Evolutionary conservation across 2,797 vertebrate species (phyloP), one percentile per base, ranked within the genome.

Genomic region (Mallotus villosus): DNA sequence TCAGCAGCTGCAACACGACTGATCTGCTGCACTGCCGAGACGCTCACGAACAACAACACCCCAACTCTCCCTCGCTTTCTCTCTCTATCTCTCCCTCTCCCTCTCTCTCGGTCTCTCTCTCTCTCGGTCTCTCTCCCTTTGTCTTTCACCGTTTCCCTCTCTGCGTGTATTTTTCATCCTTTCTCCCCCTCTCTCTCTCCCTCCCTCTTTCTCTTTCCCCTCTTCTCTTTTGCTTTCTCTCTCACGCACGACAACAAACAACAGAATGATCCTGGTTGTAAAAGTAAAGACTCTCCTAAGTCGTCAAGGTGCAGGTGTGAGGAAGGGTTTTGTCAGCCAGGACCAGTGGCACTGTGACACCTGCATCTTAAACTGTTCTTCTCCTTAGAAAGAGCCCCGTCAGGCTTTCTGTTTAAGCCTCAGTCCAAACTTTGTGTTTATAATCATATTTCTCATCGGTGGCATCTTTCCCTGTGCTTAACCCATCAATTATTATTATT

Each of bases 401-500:
- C 57, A 2, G 29, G 4, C 3, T 64, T 68, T 68, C n/a, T 32
- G 29, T 68, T 32, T 12, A 68, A 68, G 27, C 66, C 7, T 68
- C 57, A 67, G 65, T 75, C 69, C 14, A n/a, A 24, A 24, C 34
- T 66, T 21, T 63, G 27, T 24, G 68, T 12, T 65, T 53, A n/a
- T 64, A 64, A 82, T 78, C 85, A 77, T 73, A 87, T 83, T 80
- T 78, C 67, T 82, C 81, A 83, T 14, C 27, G 19, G 60, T 32
- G 60, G 16, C 60, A 62, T 53, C 51, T 17, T 53, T 14, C 51
- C 19, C 6, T 53, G 14, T 53, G 17, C 51, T 53, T 53, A 53
- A 53, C 51, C 19, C 51, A n/a, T 53, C 51, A 19, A 53, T 53
- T 53, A n/a, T 7, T 4, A 3, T 17, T 5, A 51, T 34, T 8